Conservation (phyloP, 1,140 invertebrate species). For the Drosophila ercepeae region DNA sequence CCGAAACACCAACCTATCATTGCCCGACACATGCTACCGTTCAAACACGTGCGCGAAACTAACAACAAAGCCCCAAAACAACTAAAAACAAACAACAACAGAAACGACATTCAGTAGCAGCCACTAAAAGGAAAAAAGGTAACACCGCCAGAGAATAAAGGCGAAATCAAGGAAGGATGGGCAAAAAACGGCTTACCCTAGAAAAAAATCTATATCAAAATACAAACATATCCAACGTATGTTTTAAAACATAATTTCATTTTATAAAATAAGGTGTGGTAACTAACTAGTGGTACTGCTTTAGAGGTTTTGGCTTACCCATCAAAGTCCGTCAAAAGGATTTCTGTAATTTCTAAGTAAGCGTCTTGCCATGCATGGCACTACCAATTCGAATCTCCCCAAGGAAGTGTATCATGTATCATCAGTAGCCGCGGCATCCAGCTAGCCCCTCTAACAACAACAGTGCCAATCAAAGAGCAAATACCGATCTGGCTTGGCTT, state of each 20-base stretch:
- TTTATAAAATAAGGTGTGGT: too few relatives aligned
- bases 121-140: conserved; percentile 15
- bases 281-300: background rate
- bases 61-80: conserved; percentile 7
- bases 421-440: conserved; percentile 18
- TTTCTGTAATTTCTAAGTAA: too few relatives aligned
- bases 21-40: conserved; percentile 73
- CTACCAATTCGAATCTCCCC: conserved; percentile 23
- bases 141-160: conserved; percentile 28
- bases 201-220: too few relatives aligned
- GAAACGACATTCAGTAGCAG: conserved; percentile 21
- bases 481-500: conserved; percentile 65
- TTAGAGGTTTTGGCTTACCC: background rate
- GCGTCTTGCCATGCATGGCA: conserved; percentile 34
- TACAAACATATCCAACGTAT: too few relatives aligned
- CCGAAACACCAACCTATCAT: conserved; percentile 59
- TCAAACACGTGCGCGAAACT: conserved; percentile 55
- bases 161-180: background rate
- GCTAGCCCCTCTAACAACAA: conserved; percentile 24
- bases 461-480: conserved; percentile 70
- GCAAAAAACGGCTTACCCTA: conserved; percentile 23
- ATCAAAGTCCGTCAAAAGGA: background rate
- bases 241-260: too few relatives aligned
- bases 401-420: conserved; percentile 53
- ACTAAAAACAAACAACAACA: conserved; percentile 23